Evolutionary conservation across 2,888 invertebrate species (phyloP), one percentile per base, ranked within the genome.

Genomic region (Azorinus chamasolen): DNA sequence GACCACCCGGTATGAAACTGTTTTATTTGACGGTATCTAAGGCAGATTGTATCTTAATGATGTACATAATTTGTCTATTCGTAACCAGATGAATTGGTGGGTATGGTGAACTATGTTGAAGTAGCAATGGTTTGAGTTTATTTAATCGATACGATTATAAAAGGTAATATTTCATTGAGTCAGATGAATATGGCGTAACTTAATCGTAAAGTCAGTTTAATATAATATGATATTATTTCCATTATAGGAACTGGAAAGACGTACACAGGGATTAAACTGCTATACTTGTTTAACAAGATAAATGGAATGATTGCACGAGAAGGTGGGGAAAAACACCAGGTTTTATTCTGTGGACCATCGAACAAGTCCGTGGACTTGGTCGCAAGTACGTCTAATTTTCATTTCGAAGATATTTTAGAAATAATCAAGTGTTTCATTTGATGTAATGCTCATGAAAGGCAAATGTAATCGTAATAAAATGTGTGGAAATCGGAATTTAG

Each of bases 191-290:
- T n/a, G n/a, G n/a, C n/a, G n/a, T n/a, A n/a, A n/a, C n/a, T n/a
- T n/a, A n/a, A n/a, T n/a, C n/a, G n/a, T n/a, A n/a, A n/a, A n/a
- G n/a, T n/a, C n/a, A n/a, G n/a, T n/a, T n/a, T n/a, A n/a, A n/a
- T n/a, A n/a, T n/a, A n/a, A n/a, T n/a, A n/a, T n/a, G n/a, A n/a
- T n/a, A n/a, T n/a, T n/a, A n/a, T n/a, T n/a, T n/a, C n/a, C n/a
- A n/a, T n/a, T n/a, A n/a, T n/a, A 85, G 91, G 91, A 6, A 89
- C 91, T 25, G 91, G 91, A 0, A 91, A 91, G 73, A 90, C 90
- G 0, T 83, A 85, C 61, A 88, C 88, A 5, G 90, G 88, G 8
- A 88, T 87, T 16, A 87, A 88, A 43, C 77, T 91, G 22, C 69
- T 89, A n/a, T 87, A 85, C 68, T 70, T 86, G 27, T 89, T 87